Conservation (phyloP, 1,140 invertebrate genomes). For the Caerostris extrusa region DNA sequence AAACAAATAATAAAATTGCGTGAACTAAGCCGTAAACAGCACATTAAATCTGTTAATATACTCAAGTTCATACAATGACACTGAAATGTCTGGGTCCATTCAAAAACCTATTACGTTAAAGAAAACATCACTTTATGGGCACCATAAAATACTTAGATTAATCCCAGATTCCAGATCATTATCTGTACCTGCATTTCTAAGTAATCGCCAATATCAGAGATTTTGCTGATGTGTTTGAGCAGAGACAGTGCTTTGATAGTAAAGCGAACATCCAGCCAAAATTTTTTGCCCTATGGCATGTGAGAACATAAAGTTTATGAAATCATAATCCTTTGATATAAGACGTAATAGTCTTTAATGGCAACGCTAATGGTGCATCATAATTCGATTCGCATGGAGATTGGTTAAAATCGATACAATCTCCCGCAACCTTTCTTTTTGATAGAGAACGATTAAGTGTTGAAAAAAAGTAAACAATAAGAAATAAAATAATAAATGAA, state of each 20-base stretch:
- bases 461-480: background rate
- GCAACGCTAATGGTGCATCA: background rate
- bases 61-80: background rate
- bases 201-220: background rate
- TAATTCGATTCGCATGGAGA: background rate
- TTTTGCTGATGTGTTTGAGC: background rate
- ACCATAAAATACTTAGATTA: background rate
- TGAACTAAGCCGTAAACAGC: no score
- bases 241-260: background rate
- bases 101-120: background rate
- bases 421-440: background rate
- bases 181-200: background rate
- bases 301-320: background rate
- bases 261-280: background rate
- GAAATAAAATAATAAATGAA: background rate
- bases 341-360: constrained; percentile 21
- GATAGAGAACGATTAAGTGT: background rate
- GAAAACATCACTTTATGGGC: background rate
- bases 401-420: constrained; percentile 2
- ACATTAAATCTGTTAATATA: no score
- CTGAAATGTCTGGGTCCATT: background rate
- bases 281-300: background rate
- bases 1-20: no score
- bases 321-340: constrained; percentile 24
- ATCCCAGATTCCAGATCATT: background rate